Conservation (phyloP, 2,113 vertebrate genomes). For the Aphelocoma coerulescens region DNA sequence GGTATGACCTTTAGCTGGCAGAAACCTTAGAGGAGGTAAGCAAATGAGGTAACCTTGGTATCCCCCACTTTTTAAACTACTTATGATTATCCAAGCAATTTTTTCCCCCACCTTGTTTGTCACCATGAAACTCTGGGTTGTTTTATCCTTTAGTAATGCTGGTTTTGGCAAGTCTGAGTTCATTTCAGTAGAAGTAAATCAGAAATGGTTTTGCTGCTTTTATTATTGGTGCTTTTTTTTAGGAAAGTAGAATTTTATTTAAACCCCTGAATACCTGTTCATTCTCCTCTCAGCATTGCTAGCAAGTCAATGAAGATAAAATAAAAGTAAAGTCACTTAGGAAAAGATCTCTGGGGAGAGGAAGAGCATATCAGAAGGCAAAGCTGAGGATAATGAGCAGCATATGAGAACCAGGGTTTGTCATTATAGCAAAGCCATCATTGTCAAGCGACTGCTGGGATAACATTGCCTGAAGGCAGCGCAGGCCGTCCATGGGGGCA, state of each 20-base stretch:
- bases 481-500: accelerated
- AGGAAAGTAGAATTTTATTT: neutral
- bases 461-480: neutral
- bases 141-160: neutral
- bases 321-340: neutral
- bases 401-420: neutral
- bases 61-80: neutral
- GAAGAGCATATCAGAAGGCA: neutral
- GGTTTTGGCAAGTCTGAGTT: neutral
- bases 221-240: neutral
- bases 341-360: neutral
- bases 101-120: neutral
- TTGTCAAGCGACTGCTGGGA: neutral
- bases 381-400: neutral
- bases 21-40: neutral
- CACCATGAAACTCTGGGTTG: neutral
- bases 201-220: neutral
- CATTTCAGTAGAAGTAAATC: neutral
- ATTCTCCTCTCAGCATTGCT: neutral
- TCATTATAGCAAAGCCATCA: neutral
- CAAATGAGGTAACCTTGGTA: neutral
- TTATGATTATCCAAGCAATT: neutral
- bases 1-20: neutral
- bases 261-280: neutral
- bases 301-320: neutral